A percentile compares a stretch with the other conserved stretches of the same genome.
Conservation (phyloP, 2,888 invertebrate genomes). For the Microdon myrmicae region DNA sequence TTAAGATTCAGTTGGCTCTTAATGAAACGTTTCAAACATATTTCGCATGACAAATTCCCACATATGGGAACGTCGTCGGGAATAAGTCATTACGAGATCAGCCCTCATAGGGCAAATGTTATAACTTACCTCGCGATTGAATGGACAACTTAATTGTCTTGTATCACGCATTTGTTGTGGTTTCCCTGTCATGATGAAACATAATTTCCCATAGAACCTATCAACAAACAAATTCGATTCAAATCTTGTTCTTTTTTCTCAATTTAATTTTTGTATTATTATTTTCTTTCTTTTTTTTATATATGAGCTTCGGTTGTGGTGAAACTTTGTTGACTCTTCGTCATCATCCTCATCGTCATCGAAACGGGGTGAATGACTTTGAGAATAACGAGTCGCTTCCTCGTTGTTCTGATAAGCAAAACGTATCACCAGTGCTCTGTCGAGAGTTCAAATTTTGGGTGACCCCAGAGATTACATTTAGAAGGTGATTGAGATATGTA, state of each 20-base stretch:
- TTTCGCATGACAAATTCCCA: no score
- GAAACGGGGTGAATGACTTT: constrained; percentile 35
- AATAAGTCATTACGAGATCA: no score
- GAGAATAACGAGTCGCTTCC: no score
- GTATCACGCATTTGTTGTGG: constrained; percentile 21
- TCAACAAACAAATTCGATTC: constrained; percentile 8
- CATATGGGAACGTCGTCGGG: no score
- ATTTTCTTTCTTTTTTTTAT: constrained; percentile 4
- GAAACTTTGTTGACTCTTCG: constrained; percentile 27
- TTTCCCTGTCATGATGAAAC: constrained; percentile 10
- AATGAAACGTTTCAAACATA: no score
- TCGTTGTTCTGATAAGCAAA: no score
- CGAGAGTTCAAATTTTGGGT: no score
- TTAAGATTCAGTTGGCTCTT: no score
- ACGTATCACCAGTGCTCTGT: no score
- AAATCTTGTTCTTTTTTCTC: constrained; percentile 2
- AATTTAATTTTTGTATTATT: not conserved
- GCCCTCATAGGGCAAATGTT: no score
- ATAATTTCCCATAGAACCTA: not conserved
- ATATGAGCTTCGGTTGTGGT: constrained; percentile 2
- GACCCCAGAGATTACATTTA: no score
- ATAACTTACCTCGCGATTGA: not conserved
- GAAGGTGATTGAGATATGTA: no score
- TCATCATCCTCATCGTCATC: constrained; percentile 37
- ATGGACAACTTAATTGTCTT: constrained; percentile 4